Evolutionary conservation across 2,113 vertebrate species (phyloP), one percentile per base, ranked within the genome.

Genomic region (Circaetus cinerascens): DNA sequence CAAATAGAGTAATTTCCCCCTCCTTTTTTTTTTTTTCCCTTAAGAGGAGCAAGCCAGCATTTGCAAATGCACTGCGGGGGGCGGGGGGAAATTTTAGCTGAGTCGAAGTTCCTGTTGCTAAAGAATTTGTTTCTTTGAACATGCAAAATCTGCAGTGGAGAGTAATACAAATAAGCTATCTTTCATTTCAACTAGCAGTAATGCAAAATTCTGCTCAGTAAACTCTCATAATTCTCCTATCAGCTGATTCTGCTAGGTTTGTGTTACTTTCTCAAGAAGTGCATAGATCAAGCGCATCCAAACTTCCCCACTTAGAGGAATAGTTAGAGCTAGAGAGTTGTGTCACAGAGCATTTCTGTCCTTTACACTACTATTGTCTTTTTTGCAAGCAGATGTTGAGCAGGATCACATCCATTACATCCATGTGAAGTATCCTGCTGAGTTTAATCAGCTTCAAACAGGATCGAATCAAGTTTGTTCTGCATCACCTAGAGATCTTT

Each of bases 101-200:
- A 67, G 81, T 74, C 77, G 38, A 90, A 88, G 75, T 80, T 93
- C 88, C 75, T 95, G 79, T 88, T 92, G 79, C 82, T 96, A 80
- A 92, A 95, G 90, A 90, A 92, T 86, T 86, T 90, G 36, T 71
- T 95, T 77, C 82, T 94, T 88, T 88, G 78, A 94, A 90, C 50
- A n/a, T 90, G 59, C 63, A 90, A 77, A 96, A 83, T 83, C 78
- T 83, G 79, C 50, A 55, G 67, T 66, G 63, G 59, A 55, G 50
- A 74, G 75, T 51, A 74, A 67, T 88, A 62, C 66, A 88, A 96
- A 92, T 76, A 62, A 71, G 22, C 48, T 53, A 1, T n/a, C 64
- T 90, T 67, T 38, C 43, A 34, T 64, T 96, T 83, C 50, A 88
- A 14, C 25, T 17, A 40, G 22, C 40, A 43, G 4, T 66, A 73